Conservation (phyloP, 2,797 vertebrate species). For the Tauraco hartlaubi region DNA sequence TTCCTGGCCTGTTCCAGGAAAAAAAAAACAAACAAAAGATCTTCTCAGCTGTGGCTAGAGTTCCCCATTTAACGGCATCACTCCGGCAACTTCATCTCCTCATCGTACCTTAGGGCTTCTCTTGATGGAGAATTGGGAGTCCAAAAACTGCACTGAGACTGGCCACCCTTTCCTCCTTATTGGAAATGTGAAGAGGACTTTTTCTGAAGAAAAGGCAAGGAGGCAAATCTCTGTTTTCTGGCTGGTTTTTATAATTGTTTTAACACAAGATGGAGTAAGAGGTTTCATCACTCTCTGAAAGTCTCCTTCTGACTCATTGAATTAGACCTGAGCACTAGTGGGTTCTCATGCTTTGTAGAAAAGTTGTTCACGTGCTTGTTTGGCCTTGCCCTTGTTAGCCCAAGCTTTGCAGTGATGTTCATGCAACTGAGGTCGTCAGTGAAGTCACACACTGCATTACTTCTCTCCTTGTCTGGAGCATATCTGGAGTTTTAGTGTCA, state of each 20-base stretch:
- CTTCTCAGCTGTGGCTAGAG: not conserved
- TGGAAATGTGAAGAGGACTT: not conserved
- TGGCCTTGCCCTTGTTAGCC: not conserved
- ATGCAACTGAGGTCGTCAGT: too few relatives aligned
- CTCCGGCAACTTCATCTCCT: not conserved
- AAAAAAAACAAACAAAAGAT: not conserved
- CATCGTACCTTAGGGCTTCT: not conserved
- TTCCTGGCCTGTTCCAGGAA: not conserved
- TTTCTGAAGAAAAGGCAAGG: not conserved
- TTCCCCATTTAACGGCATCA: not conserved
- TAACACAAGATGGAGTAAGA: not conserved
- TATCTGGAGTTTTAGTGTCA: not conserved
- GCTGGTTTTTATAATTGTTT: not conserved
- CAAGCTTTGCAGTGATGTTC: not conserved
- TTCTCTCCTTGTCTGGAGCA: not conserved
- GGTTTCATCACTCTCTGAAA: not conserved
- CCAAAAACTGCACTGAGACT: not conserved
- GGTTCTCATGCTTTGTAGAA: not conserved
- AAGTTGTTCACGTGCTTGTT: not conserved
- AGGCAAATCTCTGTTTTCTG: not conserved
- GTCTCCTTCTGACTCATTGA: accelerated
- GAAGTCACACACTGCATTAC: not conserved
- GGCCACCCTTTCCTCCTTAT: not conserved
- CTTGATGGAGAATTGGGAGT: not conserved
- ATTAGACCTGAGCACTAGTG: accelerated